Conservation (phyloP, 2,113 vertebrate species). For the Tyto alba region DNA sequence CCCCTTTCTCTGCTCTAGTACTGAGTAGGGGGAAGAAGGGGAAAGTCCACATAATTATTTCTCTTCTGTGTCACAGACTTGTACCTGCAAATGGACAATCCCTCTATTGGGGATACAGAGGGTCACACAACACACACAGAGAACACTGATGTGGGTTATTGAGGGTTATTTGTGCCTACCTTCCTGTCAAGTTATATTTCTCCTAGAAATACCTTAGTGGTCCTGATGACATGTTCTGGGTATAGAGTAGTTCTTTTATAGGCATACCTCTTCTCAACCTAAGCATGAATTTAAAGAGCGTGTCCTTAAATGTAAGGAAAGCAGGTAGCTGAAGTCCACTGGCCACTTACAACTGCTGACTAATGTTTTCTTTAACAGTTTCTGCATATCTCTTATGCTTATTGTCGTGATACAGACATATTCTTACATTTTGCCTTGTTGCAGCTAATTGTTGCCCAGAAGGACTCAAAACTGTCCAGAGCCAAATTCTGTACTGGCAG, state of each 20-base stretch:
- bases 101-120: neutral
- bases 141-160: neutral
- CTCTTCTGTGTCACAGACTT: neutral
- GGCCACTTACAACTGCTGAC: neutral
- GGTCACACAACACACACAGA: neutral
- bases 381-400: rapidly evolving
- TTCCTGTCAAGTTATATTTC: neutral
- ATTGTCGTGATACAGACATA: neutral
- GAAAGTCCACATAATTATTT: neutral
- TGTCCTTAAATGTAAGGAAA: neutral
- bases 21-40: neutral
- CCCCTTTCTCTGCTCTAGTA: neutral
- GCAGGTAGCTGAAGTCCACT: neutral
- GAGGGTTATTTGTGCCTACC: neutral
- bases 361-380: neutral
- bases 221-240: neutral
- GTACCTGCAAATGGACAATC: neutral
- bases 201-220: neutral
- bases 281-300: neutral
- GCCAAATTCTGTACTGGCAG: neutral
- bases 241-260: neutral
- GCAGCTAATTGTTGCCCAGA: neutral
- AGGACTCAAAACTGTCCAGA: neutral
- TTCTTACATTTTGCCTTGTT: neutral
- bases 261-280: neutral